Percentiles rank a stretch among this genome's conserved stretches.
Conservation (phyloP, 2,797 vertebrate genomes). For the Gambelia wislizenii region DNA sequence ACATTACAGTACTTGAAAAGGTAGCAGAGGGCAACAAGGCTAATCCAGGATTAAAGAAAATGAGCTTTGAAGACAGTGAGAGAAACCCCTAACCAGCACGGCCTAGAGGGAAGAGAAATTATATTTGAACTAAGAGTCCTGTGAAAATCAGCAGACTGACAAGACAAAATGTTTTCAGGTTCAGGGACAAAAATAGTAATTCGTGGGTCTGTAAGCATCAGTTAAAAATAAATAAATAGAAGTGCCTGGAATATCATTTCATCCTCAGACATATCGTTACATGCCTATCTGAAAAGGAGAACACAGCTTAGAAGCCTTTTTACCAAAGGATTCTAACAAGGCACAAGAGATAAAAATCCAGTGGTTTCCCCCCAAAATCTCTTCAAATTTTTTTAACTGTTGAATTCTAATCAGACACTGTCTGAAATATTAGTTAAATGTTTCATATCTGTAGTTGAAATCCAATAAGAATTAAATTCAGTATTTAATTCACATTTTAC, state of each 20-base stretch:
- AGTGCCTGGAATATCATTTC: slow-evolving; percentile 19
- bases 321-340: slow-evolving; percentile 19
- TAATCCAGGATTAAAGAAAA: slow-evolving; percentile 72
- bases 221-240: slow-evolving; percentile 47
- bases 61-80: slow-evolving; percentile 59
- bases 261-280: slow-evolving; percentile 10
- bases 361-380: not conserved
- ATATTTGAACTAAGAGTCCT: slow-evolving; percentile 52
- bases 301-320: not conserved
- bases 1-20: slow-evolving; percentile 56
- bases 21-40: slow-evolving; percentile 58
- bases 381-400: not conserved
- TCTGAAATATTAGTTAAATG: not conserved
- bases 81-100: slow-evolving; percentile 50
- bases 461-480: not conserved
- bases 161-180: slow-evolving; percentile 45
- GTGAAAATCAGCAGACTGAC: slow-evolving; percentile 35
- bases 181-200: slow-evolving; percentile 22
- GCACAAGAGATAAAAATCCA: not conserved
- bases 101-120: slow-evolving; percentile 51
- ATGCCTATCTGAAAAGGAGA: slow-evolving; percentile 21
- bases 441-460: not conserved
- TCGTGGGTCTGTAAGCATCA: slow-evolving; percentile 28
- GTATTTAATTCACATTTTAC: not conserved
- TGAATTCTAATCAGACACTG: not conserved